Percentiles rank a stretch among this genome's conserved stretches.
phyloP scores from a whole-genome alignment of 2,113 vertebrate species.

The Phalacrocorax brasilianus region DNA sequence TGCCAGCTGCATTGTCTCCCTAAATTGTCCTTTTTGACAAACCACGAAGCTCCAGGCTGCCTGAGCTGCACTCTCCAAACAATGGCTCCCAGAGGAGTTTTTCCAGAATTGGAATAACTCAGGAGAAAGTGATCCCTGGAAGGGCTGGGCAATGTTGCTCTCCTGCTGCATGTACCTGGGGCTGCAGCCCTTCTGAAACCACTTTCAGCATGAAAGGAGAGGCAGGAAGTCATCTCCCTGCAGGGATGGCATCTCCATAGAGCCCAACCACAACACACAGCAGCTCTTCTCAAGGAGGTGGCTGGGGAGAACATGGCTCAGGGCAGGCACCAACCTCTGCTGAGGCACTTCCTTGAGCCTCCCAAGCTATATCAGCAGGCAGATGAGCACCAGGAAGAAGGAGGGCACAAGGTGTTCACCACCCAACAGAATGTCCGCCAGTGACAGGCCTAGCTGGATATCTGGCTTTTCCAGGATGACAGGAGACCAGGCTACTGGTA shows the following conservation, averaged over 20 bases:
- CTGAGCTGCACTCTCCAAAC: background rate
- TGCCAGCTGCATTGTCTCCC: background rate
- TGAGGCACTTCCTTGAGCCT: rapidly evolving
- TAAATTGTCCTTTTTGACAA: background rate
- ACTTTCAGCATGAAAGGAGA: rapidly evolving
- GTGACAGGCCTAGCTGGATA: background rate
- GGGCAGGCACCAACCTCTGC: background rate
- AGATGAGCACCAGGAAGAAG: background rate
- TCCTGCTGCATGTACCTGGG: rapidly evolving
- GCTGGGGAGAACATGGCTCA: background rate
- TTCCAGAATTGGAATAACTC: background rate
- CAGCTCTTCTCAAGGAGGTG: background rate
- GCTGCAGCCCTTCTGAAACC: background rate
- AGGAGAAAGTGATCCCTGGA: background rate
- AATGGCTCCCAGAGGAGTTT: background rate
- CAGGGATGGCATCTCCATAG: background rate
- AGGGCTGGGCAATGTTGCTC: background rate
- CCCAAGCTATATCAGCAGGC: rapidly evolving
- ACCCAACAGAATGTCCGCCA: rapidly evolving
- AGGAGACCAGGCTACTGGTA: background rate
- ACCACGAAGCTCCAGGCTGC: background rate
- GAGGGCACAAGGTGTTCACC: background rate
- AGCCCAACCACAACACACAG: background rate
- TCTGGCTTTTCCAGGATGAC: background rate
- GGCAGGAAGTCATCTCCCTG: background rate